Percentiles rank a stretch among this genome's conserved stretches.
These are phyloP conservation scores for Plectrocnemia conspersa DNA, from an alignment of 1,140 invertebrate species.

Conservation along the genomic window DNA sequence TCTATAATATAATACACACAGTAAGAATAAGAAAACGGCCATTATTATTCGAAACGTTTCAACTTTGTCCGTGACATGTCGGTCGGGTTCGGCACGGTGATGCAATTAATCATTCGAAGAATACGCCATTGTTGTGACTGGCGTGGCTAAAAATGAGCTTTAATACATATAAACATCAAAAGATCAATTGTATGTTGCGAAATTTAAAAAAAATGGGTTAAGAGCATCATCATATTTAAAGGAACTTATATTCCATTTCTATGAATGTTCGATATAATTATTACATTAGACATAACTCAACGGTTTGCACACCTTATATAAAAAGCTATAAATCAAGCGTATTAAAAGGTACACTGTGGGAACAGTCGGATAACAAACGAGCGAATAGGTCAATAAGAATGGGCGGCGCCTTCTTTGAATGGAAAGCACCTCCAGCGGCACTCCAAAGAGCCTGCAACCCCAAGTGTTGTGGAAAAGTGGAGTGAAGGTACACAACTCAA, in stretches of 20 bases:
- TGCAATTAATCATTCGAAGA: conserved; percentile 10
- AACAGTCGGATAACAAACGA: conserved; percentile 30
- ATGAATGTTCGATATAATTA: too few relatives aligned
- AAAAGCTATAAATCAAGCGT: too few relatives aligned
- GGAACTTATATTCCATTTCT: too few relatives aligned
- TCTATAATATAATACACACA: too few relatives aligned
- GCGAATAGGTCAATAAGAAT: conserved; percentile 27
- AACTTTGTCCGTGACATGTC: conserved; percentile 33
- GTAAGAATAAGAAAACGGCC: neutral
- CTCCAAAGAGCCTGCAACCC: neutral
- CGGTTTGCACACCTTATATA: too few relatives aligned
- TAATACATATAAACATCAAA: too few relatives aligned
- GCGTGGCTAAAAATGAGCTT: too few relatives aligned
- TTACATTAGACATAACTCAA: too few relatives aligned
- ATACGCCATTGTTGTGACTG: neutral
- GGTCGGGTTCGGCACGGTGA: conserved; percentile 8
- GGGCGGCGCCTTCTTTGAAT: conserved; percentile 19
- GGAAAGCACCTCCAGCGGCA: neutral
- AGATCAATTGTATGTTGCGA: too few relatives aligned
- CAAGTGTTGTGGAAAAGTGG: conserved; percentile 5
- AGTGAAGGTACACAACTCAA: too few relatives aligned
- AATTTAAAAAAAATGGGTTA: too few relatives aligned
- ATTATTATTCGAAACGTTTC: conserved; percentile 25
- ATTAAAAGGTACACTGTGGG: conserved; percentile 33
- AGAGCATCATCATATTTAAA: too few relatives aligned